Conservation (phyloP, 2,113 vertebrate genomes). For the Zingel zingel region DNA sequence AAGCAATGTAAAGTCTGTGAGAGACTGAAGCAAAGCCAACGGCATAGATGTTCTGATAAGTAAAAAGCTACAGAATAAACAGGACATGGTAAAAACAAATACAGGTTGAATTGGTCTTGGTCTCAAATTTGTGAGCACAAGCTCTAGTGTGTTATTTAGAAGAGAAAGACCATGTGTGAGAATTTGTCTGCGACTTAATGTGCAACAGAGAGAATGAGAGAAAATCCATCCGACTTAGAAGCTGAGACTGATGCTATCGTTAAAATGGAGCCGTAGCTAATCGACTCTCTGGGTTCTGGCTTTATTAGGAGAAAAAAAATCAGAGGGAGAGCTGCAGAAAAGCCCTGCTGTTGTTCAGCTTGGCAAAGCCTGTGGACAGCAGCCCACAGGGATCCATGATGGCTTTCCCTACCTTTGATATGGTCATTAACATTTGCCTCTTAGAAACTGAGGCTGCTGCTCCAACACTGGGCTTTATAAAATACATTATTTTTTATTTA, state of each 20-base stretch:
- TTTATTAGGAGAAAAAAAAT: constrained; percentile 28
- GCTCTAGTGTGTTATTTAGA: constrained; percentile 2
- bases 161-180: constrained; percentile 8
- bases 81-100: not conserved
- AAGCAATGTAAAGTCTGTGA: not conserved
- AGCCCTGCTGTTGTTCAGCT: constrained; percentile 52
- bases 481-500: not conserved
- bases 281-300: constrained; percentile 42
- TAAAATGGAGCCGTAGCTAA: constrained; percentile 64
- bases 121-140: constrained; percentile 21
- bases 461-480: constrained; percentile 7
- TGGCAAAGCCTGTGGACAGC: constrained; percentile 43
- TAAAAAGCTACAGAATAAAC: not conserved
- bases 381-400: constrained; percentile 45
- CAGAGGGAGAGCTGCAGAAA: constrained; percentile 29
- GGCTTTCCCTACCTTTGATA: constrained; percentile 74
- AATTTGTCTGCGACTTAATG: constrained; percentile 29
- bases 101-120: constrained; percentile 3
- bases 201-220: constrained; percentile 32
- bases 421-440: constrained; percentile 74
- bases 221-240: constrained; percentile 60
- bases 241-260: constrained; percentile 37
- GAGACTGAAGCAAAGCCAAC: constrained; percentile 32
- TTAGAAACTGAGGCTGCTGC: constrained; percentile 27
- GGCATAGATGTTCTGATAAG: constrained; percentile 31